These are phyloP conservation scores for Apodemus speciosus DNA, from an alignment of 2,113 vertebrate species.

Conservation along the genomic window DNA sequence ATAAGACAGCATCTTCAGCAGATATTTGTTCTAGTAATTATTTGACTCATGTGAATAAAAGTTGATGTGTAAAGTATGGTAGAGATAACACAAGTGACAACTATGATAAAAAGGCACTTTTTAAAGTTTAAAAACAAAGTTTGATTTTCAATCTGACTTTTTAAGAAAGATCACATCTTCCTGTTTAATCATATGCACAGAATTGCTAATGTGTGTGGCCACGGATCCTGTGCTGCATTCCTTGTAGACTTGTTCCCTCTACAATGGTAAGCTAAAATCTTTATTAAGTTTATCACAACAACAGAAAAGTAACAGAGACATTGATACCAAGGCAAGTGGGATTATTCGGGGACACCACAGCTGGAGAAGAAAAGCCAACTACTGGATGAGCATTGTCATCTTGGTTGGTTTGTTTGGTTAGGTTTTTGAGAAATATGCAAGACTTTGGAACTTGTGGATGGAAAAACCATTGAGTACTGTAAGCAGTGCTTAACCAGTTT, in stretches of 20 bases:
- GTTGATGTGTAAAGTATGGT: not conserved
- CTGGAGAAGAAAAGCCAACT: not conserved
- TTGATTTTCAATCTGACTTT: not conserved
- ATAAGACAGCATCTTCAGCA: not conserved
- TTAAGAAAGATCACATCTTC: not conserved
- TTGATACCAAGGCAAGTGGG: not conserved
- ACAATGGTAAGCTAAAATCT: not conserved
- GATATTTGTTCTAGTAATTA: not conserved
- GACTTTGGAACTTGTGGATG: not conserved
- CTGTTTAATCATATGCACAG: not conserved
- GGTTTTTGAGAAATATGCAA: not conserved
- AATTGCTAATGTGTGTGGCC: not conserved
- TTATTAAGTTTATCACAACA: not conserved
- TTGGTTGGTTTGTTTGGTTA: not conserved
- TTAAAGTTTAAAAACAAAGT: not conserved
- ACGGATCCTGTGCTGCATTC: not conserved
- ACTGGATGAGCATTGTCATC: not conserved
- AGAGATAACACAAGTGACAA: not conserved
- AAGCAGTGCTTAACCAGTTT: not conserved
- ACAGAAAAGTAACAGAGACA: not conserved
- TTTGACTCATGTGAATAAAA: not conserved
- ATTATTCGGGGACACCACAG: not conserved
- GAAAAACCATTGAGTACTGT: not conserved
- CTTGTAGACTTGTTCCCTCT: not conserved
- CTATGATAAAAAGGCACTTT: not conserved